These are phyloP conservation scores for Hydrolagus affinis DNA, from an alignment of 2,113 vertebrate species.

Conservation along the genomic window DNA sequence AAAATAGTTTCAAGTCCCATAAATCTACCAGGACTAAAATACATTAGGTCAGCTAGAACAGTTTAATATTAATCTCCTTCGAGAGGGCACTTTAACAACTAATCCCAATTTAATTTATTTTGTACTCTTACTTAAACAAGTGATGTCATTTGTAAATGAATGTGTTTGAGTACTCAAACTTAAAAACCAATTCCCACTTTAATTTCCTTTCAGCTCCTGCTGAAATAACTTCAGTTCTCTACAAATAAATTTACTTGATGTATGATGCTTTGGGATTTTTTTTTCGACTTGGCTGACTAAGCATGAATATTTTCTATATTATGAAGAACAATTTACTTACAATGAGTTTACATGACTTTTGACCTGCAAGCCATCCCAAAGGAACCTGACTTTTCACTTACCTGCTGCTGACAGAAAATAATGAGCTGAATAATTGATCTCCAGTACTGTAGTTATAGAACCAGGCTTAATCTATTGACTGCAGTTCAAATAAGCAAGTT, in stretches of 20 bases:
- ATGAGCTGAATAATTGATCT: neutral
- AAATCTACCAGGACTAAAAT: neutral
- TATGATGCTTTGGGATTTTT: neutral
- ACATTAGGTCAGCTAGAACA: neutral
- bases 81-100: neutral
- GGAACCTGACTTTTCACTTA: neutral
- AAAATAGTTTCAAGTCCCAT: neutral
- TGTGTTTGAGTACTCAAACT: neutral
- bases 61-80: neutral
- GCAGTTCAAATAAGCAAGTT: neutral
- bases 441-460: neutral
- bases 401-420: neutral
- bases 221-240: neutral
- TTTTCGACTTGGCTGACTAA: neutral
- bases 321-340: neutral
- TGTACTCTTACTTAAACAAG: neutral
- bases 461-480: conserved; percentile 1
- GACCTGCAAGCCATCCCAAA: neutral
- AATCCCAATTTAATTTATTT: neutral
- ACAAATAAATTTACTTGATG: neutral
- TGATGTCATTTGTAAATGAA: neutral
- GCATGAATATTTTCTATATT: neutral
- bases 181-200: neutral
- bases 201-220: conserved; percentile 13
- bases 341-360: neutral